These are phyloP conservation scores for Meta bourneti DNA, from an alignment of 2,888 invertebrate genomes.

Conservation along the genomic window DNA sequence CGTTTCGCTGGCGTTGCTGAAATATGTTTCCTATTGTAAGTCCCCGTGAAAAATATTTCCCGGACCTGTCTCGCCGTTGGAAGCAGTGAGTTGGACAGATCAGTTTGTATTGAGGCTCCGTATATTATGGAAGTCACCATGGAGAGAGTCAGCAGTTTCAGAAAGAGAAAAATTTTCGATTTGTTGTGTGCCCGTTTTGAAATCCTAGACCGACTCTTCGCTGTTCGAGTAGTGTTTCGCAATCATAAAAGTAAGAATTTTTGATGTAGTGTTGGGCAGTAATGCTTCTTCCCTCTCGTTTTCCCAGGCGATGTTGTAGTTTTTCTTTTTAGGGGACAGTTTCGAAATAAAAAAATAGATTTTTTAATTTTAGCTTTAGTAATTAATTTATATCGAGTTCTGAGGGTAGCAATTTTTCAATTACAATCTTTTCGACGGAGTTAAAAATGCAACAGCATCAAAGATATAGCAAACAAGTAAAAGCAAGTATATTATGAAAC, in stretches of 20 bases:
- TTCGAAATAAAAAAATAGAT: too few species aligned
- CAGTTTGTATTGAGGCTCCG: background rate
- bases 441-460: too few species aligned
- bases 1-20: slow-evolving; percentile 50
- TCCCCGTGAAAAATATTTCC: slow-evolving; percentile 37
- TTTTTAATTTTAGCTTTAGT: too few species aligned
- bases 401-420: too few species aligned
- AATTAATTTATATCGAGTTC: too few species aligned
- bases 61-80: slow-evolving; percentile 9
- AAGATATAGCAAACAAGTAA: too few species aligned
- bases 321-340: too few species aligned
- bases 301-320: too few species aligned
- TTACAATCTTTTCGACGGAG: too few species aligned
- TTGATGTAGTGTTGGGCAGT: background rate
- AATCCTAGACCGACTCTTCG: background rate
- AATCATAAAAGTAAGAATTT: background rate
- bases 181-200: background rate
- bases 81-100: slow-evolving; percentile 3
- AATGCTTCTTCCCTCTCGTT: background rate
- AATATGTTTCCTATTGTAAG: slow-evolving; percentile 51
- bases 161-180: background rate
- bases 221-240: background rate
- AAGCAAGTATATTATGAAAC: too few species aligned
- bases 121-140: background rate
- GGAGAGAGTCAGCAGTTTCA: background rate